Percentiles rank a stretch among this genome's conserved stretches.
Evolutionary conservation across 2,113 vertebrate species (phyloP).

Genomic region (Cephalopterus ornatus): DNA sequence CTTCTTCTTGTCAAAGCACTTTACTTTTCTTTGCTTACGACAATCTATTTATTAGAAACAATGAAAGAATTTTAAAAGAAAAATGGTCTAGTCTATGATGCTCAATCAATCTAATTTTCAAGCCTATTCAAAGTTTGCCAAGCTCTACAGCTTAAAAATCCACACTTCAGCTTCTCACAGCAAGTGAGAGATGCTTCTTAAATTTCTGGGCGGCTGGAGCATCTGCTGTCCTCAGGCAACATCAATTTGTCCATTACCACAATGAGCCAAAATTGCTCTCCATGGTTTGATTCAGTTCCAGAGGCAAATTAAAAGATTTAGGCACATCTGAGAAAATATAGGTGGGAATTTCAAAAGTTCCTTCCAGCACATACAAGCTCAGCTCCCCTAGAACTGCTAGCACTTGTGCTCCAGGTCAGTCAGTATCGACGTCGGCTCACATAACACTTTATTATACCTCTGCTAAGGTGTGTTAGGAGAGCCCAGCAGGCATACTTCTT

Average conservation of each 20-base stretch:
- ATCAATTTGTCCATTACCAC: conserved; percentile 40
- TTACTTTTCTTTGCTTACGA: conserved; percentile 8
- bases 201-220: conserved; percentile 22
- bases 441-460: conserved; percentile 13
- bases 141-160: conserved; percentile 6
- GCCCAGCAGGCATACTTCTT: conserved; percentile 42
- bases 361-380: neutral
- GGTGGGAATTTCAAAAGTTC: conserved; percentile 28
- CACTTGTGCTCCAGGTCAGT: conserved; percentile 11
- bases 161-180: conserved; percentile 23
- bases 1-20: conserved; percentile 34
- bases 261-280: conserved; percentile 29
- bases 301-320: conserved; percentile 41
- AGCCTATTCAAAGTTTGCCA: conserved; percentile 27
- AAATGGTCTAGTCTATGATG: neutral
- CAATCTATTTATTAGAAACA: neutral
- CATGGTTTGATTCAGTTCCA: conserved; percentile 36
- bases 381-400: neutral
- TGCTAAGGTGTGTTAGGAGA: neutral
- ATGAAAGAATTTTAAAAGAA: neutral
- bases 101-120: conserved; percentile 40
- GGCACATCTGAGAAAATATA: conserved; percentile 22
- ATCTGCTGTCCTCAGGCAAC: conserved; percentile 46
- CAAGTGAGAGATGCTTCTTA: conserved; percentile 3
- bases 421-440: neutral